Base-by-base conservation (phyloP, 2,113 vertebrate genomes). In the Rostratula benghalensis region DNA sequence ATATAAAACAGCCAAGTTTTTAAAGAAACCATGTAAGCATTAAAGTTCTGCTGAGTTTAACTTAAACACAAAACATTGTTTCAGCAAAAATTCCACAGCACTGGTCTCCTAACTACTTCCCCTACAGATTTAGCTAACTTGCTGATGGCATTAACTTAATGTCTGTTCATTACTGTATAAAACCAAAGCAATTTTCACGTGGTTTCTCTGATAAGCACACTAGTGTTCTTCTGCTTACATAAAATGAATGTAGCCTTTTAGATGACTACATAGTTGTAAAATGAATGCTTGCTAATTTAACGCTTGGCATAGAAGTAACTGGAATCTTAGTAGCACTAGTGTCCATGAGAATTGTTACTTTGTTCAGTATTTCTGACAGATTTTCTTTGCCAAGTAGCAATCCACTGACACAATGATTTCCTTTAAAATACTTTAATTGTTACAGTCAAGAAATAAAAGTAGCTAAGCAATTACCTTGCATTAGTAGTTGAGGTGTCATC, bases 391-490 rank as follows among this genome's bases (percentile, higher is more conserved):
- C 33, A 68, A 22, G 48, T 22, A 37, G 45, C 83, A 87, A 63
- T 67, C 25, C 51, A 46, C 10, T 24, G 25, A 20, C 18, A 80
- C 7, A 7, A 22, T 2, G 0, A 68, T 13, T 64, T 70, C 13
- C 25, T 78, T 69, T 27, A 51, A 93, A 93, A 75, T 28, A 28
- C 13, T 56, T 56, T 11, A 14, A 60, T 9, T 63, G 37, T 77
- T 67, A 89, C 33, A 87, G 53, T 63, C 13, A 90, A 37, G 76
- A 87, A 92, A 74, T 22, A 74, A 77, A 88, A 93, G 12, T 17
- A 92, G 61, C 6, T 61, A 78, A 83, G n/a, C 51, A 11, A 41
- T 97, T 97, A 98, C 98, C 88, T 37, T 25, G 30, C 3, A 69
- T 82, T 50, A 95, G 79, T 24, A 91, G 61, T 5, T 50, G 80